phyloP scores from a whole-genome alignment of 2,797 vertebrate genomes.

The Trachops cirrhosus region DNA sequence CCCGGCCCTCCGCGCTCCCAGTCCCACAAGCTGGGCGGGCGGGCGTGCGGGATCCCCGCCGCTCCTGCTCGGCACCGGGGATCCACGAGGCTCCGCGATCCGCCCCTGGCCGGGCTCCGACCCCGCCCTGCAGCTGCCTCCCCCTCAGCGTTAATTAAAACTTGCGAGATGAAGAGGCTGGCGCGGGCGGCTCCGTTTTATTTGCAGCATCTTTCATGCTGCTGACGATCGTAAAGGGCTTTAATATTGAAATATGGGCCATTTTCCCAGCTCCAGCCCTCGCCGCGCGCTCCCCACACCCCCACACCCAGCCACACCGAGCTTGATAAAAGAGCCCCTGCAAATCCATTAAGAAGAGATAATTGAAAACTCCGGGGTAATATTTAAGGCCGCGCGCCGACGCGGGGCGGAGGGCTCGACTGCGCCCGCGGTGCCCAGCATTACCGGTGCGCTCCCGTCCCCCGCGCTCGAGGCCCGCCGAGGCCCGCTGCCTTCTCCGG shows the following conservation, averaged over 20 bases:
- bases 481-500: neutral
- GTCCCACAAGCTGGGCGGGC: neutral
- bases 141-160: constrained; percentile 81
- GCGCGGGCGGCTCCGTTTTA: constrained; percentile 75
- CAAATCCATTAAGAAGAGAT: constrained; percentile 83
- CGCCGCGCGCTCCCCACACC: constrained; percentile 65
- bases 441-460: neutral
- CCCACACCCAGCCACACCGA: constrained; percentile 67
- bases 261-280: constrained; percentile 78
- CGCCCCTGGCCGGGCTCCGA: constrained; percentile 44
- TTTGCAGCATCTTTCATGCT: constrained; percentile 80
- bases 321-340: constrained; percentile 79
- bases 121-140: constrained; percentile 65
- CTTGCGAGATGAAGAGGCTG: constrained; percentile 73
- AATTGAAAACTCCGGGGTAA: constrained; percentile 82
- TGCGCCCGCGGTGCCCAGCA: neutral
- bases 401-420: constrained; percentile 30
- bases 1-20: too few relatives aligned
- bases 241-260: constrained; percentile 83
- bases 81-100: neutral
- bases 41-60: neutral
- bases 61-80: neutral
- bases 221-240: constrained; percentile 77
- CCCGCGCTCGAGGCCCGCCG: neutral
- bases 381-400: constrained; percentile 74